Evolutionary conservation across 2,888 invertebrate genomes (phyloP).

Genomic region (Harpalus rubripes): DNA sequence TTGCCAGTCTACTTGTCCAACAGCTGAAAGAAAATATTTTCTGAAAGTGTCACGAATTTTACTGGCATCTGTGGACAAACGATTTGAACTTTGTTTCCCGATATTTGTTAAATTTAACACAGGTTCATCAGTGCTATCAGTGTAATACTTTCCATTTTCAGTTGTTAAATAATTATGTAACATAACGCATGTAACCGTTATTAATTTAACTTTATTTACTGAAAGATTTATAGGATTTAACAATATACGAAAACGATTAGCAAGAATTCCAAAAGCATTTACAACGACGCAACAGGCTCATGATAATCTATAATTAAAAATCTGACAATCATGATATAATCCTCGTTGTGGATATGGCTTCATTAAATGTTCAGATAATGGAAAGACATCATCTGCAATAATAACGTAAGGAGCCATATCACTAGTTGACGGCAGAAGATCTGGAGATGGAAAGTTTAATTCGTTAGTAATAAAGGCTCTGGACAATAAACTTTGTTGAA

Average conservation of each 20-base stretch:
- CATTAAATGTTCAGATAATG: constrained; percentile 44
- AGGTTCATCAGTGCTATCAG: neutral
- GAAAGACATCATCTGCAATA: constrained; percentile 66
- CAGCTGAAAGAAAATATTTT: constrained; percentile 12
- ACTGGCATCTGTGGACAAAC: constrained; percentile 11
- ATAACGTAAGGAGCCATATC: constrained; percentile 59
- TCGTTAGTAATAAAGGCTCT: constrained; percentile 49
- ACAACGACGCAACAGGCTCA: constrained; percentile 70
- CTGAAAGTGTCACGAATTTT: constrained; percentile 19
- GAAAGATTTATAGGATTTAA: constrained; percentile 50
- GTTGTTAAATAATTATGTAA: constrained; percentile 45
- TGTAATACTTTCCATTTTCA: constrained; percentile 7
- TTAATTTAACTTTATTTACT: constrained; percentile 35
- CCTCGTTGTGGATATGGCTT: constrained; percentile 58
- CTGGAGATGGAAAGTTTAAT: constrained; percentile 62
- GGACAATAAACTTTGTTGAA: constrained; percentile 49
- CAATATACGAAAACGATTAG: constrained; percentile 66
- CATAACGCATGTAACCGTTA: constrained; percentile 10
- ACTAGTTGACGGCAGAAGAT: constrained; percentile 30
- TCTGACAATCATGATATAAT: constrained; percentile 36
- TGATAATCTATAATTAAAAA: constrained; percentile 64
- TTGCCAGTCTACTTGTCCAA: constrained; percentile 32
- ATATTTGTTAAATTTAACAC: constrained; percentile 8
- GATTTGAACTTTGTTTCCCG: constrained; percentile 2
- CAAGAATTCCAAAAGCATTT: constrained; percentile 69